Percentiles rank a stretch among this genome's conserved stretches.
phyloP scores from a whole-genome alignment of 1,140 invertebrate genomes.

The Cotesia glomerata region DNA sequence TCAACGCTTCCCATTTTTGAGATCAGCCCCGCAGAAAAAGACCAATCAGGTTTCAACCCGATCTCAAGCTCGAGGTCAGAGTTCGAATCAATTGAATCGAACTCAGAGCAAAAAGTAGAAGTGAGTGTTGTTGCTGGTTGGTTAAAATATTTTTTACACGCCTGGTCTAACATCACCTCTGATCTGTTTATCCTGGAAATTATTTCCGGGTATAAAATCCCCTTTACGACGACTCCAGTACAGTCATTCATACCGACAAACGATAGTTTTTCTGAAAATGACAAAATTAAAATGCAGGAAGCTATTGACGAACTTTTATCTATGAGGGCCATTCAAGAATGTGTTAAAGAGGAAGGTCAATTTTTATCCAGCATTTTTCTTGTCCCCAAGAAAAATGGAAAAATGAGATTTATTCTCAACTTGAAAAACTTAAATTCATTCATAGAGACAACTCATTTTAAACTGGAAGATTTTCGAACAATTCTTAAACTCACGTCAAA shows the following conservation, averaged over 20 bases:
- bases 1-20: not conserved
- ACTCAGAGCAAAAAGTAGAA: not conserved
- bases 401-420: slow-evolving; percentile 40
- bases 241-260: not conserved
- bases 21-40: not conserved
- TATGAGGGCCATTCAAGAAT: slow-evolving; percentile 14
- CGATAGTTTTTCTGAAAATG: not conserved
- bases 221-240: slow-evolving; percentile 14
- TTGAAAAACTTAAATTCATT: slow-evolving; percentile 39
- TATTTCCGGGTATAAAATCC: slow-evolving; percentile 34
- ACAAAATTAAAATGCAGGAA: not conserved
- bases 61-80: not conserved
- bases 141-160: slow-evolving; percentile 19
- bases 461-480: slow-evolving; percentile 39
- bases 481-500: slow-evolving; percentile 35
- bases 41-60: too few relatives aligned
- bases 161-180: slow-evolving; percentile 29
- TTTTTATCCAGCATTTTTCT: slow-evolving; percentile 38
- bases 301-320: slow-evolving; percentile 6
- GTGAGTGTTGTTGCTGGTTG: slow-evolving; percentile 23
- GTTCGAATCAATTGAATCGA: not conserved
- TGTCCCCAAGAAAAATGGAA: slow-evolving; percentile 38
- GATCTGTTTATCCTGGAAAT: slow-evolving; percentile 26
- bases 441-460: slow-evolving; percentile 36
- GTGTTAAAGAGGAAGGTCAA: slow-evolving; percentile 17